These are phyloP conservation scores for Merops nubicus DNA, from an alignment of 2,113 vertebrate genomes.

Conservation along the genomic window DNA sequence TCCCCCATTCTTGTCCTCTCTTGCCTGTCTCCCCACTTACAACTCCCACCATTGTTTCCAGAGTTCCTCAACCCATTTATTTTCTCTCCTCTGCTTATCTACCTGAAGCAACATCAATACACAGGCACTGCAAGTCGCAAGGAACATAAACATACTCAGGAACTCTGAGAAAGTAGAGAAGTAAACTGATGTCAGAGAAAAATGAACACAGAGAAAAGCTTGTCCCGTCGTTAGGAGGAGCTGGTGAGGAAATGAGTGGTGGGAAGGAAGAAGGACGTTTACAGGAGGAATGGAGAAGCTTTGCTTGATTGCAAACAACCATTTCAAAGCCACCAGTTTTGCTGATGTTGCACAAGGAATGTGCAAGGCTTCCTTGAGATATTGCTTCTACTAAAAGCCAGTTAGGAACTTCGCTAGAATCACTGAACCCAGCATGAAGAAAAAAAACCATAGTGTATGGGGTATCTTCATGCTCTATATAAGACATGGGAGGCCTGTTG, in stretches of 20 bases:
- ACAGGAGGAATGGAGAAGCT: background rate
- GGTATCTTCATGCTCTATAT: background rate
- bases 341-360: background rate
- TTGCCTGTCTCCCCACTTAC: background rate
- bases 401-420: background rate
- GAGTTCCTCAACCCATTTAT: background rate
- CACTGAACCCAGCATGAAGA: background rate
- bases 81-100: background rate
- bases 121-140: background rate
- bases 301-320: background rate
- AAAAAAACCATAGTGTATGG: background rate
- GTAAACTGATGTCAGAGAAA: background rate
- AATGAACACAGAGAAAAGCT: background rate
- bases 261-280: background rate
- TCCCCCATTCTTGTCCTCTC: background rate
- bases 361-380: background rate
- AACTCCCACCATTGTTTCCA: background rate
- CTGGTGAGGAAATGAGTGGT: background rate
- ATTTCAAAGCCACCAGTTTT: background rate
- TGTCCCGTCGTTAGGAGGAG: background rate
- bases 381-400: background rate
- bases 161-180: background rate
- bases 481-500: background rate
- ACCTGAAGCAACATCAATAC: background rate
- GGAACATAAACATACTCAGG: background rate